These are phyloP conservation scores for Redunca redunca DNA, from an alignment of 2,113 vertebrate genomes.

Conservation along the genomic window DNA sequence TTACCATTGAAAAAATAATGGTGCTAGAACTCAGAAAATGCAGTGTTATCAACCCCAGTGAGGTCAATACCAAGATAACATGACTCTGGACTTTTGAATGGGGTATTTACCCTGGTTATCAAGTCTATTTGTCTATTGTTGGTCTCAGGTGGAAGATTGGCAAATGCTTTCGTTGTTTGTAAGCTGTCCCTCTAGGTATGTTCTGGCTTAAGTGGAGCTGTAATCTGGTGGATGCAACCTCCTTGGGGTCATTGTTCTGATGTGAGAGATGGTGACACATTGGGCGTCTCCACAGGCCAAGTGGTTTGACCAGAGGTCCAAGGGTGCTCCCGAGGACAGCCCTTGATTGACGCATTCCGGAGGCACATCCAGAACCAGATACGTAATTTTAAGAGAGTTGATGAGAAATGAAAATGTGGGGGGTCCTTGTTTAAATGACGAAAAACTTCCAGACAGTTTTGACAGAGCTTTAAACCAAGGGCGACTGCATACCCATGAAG, in stretches of 20 bases:
- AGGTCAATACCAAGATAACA: neutral
- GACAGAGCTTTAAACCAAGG: neutral
- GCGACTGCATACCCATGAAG: rapidly evolving
- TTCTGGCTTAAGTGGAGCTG: neutral
- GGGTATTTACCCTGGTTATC: neutral
- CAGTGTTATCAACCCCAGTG: neutral
- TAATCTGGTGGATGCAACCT: rapidly evolving
- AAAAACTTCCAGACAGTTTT: neutral
- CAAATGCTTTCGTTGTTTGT: neutral
- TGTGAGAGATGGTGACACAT: neutral
- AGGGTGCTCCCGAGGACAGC: neutral
- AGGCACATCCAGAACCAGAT: neutral
- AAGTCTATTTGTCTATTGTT: neutral
- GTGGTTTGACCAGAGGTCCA: neutral
- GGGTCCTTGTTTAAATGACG: neutral
- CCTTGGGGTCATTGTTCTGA: neutral
- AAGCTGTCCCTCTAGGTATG: neutral
- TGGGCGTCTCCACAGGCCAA: neutral
- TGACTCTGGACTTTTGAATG: neutral
- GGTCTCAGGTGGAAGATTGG: neutral
- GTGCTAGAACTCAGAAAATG: neutral
- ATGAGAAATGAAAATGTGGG: neutral
- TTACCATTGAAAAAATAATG: neutral
- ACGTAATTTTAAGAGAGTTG: neutral
- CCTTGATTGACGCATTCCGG: rapidly evolving